Conservation (phyloP, 2,797 vertebrate species). For the Diglossa cyanea region DNA sequence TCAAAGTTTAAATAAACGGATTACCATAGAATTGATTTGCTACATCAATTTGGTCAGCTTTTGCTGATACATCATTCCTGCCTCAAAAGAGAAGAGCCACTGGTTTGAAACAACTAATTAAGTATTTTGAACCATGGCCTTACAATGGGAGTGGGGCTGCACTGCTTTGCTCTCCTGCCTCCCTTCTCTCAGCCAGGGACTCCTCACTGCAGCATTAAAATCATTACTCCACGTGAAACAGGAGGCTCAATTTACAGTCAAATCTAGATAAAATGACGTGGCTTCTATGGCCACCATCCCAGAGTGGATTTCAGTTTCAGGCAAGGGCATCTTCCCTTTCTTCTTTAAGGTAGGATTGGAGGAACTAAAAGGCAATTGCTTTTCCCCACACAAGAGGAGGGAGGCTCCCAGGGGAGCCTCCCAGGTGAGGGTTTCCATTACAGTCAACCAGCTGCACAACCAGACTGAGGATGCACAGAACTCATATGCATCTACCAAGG, state of each 20-base stretch:
- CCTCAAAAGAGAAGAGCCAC: neutral
- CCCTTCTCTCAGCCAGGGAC: neutral
- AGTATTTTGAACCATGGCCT: constrained; percentile 25
- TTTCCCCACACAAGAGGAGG: neutral
- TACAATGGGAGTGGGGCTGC: neutral
- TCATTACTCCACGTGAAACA: neutral
- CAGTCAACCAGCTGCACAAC: neutral
- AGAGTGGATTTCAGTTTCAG: neutral
- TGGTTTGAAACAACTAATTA: constrained; percentile 50
- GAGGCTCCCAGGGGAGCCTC: neutral
- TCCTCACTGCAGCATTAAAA: neutral
- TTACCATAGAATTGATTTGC: constrained; percentile 51
- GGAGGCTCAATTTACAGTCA: neutral
- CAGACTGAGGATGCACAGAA: neutral
- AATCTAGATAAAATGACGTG: neutral
- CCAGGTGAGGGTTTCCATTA: neutral
- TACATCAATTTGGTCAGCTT: constrained; percentile 48
- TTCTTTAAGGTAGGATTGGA: neutral
- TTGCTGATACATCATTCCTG: constrained; percentile 53
- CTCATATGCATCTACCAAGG: accelerated
- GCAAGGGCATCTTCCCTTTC: neutral
- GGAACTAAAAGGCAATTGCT: neutral
- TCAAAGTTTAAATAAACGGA: constrained; percentile 62
- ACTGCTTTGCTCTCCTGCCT: neutral
- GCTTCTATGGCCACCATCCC: neutral